Conservation (phyloP, 2,888 invertebrate species). For the Plutella xylostella region DNA sequence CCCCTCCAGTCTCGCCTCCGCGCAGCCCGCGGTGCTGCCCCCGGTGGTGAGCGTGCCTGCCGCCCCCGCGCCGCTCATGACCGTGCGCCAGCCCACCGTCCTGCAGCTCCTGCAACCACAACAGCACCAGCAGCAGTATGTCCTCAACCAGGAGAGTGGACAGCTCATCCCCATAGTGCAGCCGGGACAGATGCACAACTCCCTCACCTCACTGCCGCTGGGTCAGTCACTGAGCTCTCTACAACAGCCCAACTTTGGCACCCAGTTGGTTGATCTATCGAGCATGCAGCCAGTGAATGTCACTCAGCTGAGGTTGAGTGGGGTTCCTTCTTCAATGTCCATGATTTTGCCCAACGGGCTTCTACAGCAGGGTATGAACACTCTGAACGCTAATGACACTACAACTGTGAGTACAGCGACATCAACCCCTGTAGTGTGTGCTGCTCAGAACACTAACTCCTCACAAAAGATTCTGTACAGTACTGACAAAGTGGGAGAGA, state of each 20-base stretch:
- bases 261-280: constrained; percentile 55
- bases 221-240: constrained; percentile 40
- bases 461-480: constrained; percentile 59
- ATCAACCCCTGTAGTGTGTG: constrained; percentile 56
- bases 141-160: constrained; percentile 57
- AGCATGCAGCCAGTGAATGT: constrained; percentile 61
- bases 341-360: constrained; percentile 58
- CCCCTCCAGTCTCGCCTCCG: constrained; percentile 38
- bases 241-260: constrained; percentile 55
- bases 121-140: constrained; percentile 56
- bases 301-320: constrained; percentile 51
- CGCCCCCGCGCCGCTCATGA: constrained; percentile 53
- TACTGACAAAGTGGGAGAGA: constrained; percentile 50
- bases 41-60: constrained; percentile 55
- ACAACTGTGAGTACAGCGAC: constrained; percentile 59
- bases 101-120: constrained; percentile 42
- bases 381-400: constrained; percentile 43
- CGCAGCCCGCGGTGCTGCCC: constrained; percentile 40
- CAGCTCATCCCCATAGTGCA: constrained; percentile 63
- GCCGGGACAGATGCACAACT: constrained; percentile 52
- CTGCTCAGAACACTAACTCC: constrained; percentile 52
- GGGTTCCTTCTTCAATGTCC: constrained; percentile 60
- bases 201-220: constrained; percentile 52
- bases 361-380: constrained; percentile 42
- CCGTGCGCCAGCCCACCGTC: constrained; percentile 56